Base-by-base conservation (phyloP, 1,140 invertebrate genomes). In the Venturia canescens region DNA sequence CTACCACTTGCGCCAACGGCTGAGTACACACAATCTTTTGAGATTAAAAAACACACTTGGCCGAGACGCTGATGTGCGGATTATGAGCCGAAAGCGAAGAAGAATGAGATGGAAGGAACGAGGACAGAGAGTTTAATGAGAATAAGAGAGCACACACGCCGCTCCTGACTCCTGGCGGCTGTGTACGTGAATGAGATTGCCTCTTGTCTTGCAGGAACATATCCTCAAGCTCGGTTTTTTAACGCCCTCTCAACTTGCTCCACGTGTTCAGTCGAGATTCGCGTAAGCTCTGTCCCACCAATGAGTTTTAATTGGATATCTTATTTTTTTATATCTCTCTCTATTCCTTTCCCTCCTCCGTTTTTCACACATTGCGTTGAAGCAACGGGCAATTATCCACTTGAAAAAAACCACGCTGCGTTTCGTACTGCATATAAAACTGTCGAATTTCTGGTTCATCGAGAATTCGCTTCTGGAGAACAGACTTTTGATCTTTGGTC, bases 21-120 rank as follows among this genome's bases (percentile, higher is more conserved):
- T 78, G 78, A 81, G 81, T 81, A 83, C 82, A 82, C 75, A 87
- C 85, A 86, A 89, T 89, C 89, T 90, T 90, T 85, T 84, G 88
- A 85, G 87, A 89, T 90, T 90, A 90, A 91, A 90, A 89, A 87
- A 79, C 83, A 82, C 81, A 85, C 84, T 79, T 79, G 23, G 83
- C 81, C 80, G 77, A 71, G 74, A 76, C 63, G 57, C 77, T 70
- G 57, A 79, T 31, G 31, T 26, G 57, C 63, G 78, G 79, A 84
- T 13, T 69, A 87, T n/a, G n/a, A 85, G 82, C 78, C 79, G 81
- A 80, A 53, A 76, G 53, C 75, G 27, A 70, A 38, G 75, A 80
- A 44, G 44, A 57, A 57, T 21, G 75, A 44, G 11, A 70, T 29
- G 63, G 50, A 78, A 57, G 21, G 27, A 60, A 18, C 53, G 44